Base-by-base conservation (phyloP, 2,888 invertebrate species). In the Lasioglossum zephyrum region DNA sequence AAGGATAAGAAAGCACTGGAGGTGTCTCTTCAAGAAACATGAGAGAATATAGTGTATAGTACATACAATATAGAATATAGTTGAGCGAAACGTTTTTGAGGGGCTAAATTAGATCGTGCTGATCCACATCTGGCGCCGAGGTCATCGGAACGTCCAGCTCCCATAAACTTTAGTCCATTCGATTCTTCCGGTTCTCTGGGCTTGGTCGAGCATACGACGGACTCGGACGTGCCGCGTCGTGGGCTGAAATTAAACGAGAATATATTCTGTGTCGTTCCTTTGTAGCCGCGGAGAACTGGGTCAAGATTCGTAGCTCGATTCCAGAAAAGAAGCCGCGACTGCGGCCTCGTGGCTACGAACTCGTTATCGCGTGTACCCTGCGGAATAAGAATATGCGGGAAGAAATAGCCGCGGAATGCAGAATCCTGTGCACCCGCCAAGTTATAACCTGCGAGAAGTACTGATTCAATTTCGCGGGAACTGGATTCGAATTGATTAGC, bases 131-230 rank as follows among this genome's bases (percentile, higher is more conserved):
- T 73, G 36, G 31, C 18, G 31, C 60, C 41, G 36, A 49, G 63
- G 31, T 76, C 81, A 76, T 77, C 81, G 79, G 74, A 66, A 69
- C 79, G 79, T 53, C 39, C 81, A 47, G 63, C 44, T 78, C 47
- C 81, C 69, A 79, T 87, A 81, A 88, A 87, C 82, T 87, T 87
- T 81, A 79, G 77, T 85, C 87, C 82, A 85, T 83, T 88, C 81
- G 87, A 88, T 83, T 83, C 83, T 81, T 83, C 85, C 85, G 85
- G 83, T 85, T 85, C 69, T 47, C 57, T 73, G 77, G 73, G 69
- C 22, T 22, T 49, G 73, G 73, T 26, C 44, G 49, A 22, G 69
- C 80, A 63, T 44, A 79, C 84, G 75, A 39, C 81, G 73, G 84
- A 49, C 41, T 66, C 39, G 79, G 57, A 75, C 84, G 79, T 53